Evolutionary conservation across 2,113 vertebrate genomes (phyloP).

Genomic region (Coptodon bakossiorum): DNA sequence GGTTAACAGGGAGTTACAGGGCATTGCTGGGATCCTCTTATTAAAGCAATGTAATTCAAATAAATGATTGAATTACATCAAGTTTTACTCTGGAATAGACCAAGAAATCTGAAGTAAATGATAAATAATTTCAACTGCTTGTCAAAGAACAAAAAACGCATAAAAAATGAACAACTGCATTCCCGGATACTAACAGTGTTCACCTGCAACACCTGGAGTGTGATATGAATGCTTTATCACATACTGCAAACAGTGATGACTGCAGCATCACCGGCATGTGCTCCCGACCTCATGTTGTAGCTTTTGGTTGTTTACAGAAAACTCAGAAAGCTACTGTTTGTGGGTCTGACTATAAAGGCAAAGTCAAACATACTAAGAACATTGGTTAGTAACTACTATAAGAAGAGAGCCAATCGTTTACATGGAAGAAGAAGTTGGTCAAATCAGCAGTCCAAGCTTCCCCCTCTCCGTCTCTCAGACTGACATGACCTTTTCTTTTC

Average conservation of each 20-base stretch:
- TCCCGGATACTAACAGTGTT: rapidly evolving
- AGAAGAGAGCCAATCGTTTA: background rate
- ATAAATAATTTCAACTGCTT: background rate
- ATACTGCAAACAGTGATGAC: background rate
- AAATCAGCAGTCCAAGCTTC: background rate
- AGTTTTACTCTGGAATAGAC: background rate
- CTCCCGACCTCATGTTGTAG: rapidly evolving
- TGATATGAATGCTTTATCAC: rapidly evolving
- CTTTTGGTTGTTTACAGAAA: background rate
- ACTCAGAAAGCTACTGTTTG: background rate
- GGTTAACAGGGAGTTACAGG: background rate
- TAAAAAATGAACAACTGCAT: rapidly evolving
- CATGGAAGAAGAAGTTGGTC: background rate
- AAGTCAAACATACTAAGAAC: background rate
- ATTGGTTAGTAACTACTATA: background rate
- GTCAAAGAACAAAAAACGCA: background rate
- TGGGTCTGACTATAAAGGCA: background rate
- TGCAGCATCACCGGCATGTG: background rate
- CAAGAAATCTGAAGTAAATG: background rate
- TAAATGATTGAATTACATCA: background rate
- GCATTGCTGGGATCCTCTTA: background rate
- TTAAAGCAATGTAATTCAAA: background rate
- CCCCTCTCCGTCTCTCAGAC: rapidly evolving
- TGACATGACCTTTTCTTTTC: background rate
- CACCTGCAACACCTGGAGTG: background rate